phyloP scores from a whole-genome alignment of 1,140 invertebrate genomes.

The Olivierus martensii region DNA sequence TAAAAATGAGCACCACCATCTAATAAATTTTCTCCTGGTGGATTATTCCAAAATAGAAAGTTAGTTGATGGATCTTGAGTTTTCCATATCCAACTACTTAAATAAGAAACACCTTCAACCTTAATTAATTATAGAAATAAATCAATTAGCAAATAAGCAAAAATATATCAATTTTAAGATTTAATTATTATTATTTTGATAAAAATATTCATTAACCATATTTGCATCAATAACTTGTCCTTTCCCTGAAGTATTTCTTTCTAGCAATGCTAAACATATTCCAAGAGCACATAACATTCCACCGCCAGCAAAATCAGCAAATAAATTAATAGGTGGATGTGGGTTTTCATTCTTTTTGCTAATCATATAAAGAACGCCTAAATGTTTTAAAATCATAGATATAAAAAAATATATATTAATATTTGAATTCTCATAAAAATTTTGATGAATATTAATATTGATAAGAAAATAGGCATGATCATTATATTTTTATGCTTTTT shows the following conservation, averaged over 20 bases:
- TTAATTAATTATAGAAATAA: slow-evolving; percentile 4
- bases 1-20: slow-evolving; percentile 87
- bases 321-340: slow-evolving; percentile 68
- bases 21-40: slow-evolving; percentile 57
- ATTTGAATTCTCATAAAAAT: too few species aligned
- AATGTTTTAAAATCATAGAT: slow-evolving; percentile 9
- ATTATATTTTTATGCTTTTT: too few species aligned
- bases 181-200: neutral
- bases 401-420: too few species aligned
- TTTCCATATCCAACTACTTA: slow-evolving; percentile 70
- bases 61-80: slow-evolving; percentile 30
- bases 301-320: slow-evolving; percentile 96
- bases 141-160: neutral
- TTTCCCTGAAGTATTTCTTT: slow-evolving; percentile 54
- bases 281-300: slow-evolving; percentile 82
- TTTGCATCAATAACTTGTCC: slow-evolving; percentile 59
- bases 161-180: too few species aligned
- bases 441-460: too few species aligned
- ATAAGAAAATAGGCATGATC: too few species aligned
- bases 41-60: slow-evolving; percentile 44
- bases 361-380: slow-evolving; percentile 71
- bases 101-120: slow-evolving; percentile 77
- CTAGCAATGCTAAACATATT: slow-evolving; percentile 71
- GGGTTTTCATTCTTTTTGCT: slow-evolving; percentile 54
- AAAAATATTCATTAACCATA: slow-evolving; percentile 42